phyloP scores from a whole-genome alignment of 2,113 vertebrate species.

The Piprites chloris region DNA sequence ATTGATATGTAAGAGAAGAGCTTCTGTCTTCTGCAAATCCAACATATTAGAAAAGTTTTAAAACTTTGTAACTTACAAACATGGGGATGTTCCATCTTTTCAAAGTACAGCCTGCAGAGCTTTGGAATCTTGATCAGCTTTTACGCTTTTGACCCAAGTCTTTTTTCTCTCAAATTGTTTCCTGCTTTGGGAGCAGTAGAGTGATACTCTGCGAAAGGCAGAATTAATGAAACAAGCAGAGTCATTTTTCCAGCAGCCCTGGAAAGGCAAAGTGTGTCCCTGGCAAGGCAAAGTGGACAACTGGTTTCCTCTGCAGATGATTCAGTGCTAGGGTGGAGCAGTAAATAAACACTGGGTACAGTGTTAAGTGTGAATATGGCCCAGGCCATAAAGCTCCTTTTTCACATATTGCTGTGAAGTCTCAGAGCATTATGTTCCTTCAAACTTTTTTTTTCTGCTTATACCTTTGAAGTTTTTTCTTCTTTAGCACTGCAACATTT shows the following conservation, averaged over 20 bases:
- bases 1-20: not conserved
- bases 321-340: not conserved
- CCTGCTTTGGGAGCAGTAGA: not conserved
- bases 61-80: not conserved
- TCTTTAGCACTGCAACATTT: not conserved
- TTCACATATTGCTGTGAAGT: not conserved
- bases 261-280: not conserved
- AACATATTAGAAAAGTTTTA: not conserved
- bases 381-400: not conserved
- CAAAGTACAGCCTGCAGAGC: not conserved
- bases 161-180: not conserved
- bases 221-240: not conserved
- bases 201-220: not conserved
- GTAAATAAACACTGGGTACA: not conserved
- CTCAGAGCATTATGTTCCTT: not conserved
- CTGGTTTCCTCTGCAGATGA: not conserved
- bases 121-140: not conserved
- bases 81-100: fast-evolving
- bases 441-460: not conserved
- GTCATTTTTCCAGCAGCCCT: not conserved
- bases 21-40: not conserved
- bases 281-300: not conserved
- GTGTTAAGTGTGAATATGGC: not conserved
- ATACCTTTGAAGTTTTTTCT: not conserved
- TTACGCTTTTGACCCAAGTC: not conserved